Percentiles rank a stretch among this genome's conserved stretches.
phyloP scores from a whole-genome alignment of 2,888 invertebrate species.

The Uropetala carovei region DNA sequence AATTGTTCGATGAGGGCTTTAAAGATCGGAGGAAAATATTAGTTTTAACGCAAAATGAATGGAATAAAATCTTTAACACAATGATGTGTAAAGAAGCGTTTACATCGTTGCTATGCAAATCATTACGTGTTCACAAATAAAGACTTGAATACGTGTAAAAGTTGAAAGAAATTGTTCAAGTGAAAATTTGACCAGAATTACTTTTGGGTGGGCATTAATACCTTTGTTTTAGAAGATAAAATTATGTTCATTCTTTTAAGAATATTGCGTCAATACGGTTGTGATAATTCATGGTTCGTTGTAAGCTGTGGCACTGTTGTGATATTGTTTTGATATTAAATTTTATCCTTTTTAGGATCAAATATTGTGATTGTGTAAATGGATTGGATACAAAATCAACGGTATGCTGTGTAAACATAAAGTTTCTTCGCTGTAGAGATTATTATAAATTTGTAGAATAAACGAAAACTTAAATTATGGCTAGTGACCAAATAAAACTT shows the following conservation, averaged over 20 bases:
- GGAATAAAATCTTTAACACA: background rate
- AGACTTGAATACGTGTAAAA: background rate
- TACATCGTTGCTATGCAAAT: background rate
- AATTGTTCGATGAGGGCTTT: background rate
- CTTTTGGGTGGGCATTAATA: background rate
- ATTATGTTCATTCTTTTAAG: too few relatives aligned
- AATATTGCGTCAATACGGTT: too few relatives aligned
- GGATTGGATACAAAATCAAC: background rate
- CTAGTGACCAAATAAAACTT: slow-evolving; percentile 76
- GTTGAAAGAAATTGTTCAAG: background rate
- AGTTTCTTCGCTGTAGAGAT: background rate
- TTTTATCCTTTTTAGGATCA: slow-evolving; percentile 24
- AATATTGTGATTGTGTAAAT: background rate
- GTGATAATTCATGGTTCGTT: too few relatives aligned
- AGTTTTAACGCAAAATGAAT: background rate
- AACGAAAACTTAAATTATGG: slow-evolving; percentile 7
- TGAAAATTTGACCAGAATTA: background rate
- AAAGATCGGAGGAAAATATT: background rate
- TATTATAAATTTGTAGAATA: background rate
- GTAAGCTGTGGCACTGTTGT: background rate
- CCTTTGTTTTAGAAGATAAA: background rate
- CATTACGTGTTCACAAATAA: background rate
- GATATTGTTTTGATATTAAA: slow-evolving; percentile 3
- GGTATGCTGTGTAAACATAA: background rate
- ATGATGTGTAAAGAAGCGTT: background rate